Evolutionary conservation across 2,113 vertebrate species (phyloP).

Genomic region (Pseudopodoces humilis): DNA sequence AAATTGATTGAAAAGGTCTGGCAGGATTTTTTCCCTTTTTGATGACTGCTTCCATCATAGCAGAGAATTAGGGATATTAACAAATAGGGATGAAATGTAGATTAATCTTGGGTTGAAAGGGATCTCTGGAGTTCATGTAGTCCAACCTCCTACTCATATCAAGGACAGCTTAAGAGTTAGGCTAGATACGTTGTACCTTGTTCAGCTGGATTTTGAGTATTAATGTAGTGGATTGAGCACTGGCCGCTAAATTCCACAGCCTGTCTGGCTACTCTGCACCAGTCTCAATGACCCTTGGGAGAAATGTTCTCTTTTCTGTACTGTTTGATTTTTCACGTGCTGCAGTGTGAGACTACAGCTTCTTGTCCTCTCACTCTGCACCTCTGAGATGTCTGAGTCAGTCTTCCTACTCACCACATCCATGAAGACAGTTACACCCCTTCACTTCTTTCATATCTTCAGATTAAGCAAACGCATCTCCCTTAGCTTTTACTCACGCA

Average conservation of each 20-base stretch:
- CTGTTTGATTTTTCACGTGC: background rate
- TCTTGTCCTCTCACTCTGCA: background rate
- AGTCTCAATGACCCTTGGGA: background rate
- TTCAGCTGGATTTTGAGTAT: background rate
- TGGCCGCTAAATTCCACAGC: background rate
- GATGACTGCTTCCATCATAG: background rate
- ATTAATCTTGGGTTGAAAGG: background rate
- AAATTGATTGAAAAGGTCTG: background rate
- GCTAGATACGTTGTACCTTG: background rate
- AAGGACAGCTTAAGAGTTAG: background rate
- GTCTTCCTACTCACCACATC: background rate
- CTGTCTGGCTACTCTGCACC: background rate
- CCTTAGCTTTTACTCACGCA: background rate
- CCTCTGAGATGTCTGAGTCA: background rate
- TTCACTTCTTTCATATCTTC: background rate
- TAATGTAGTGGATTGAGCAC: background rate
- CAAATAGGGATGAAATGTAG: background rate
- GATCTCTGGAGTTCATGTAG: background rate
- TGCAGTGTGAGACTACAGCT: background rate
- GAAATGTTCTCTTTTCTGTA: background rate
- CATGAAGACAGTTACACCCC: background rate
- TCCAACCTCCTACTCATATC: background rate
- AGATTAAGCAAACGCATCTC: background rate
- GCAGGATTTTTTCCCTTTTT: background rate
- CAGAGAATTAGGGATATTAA: background rate